A percentile compares a stretch with the other conserved stretches of the same genome.
phyloP scores from a whole-genome alignment of 2,113 vertebrate genomes.

The Epinephelus fuscoguttatus region DNA sequence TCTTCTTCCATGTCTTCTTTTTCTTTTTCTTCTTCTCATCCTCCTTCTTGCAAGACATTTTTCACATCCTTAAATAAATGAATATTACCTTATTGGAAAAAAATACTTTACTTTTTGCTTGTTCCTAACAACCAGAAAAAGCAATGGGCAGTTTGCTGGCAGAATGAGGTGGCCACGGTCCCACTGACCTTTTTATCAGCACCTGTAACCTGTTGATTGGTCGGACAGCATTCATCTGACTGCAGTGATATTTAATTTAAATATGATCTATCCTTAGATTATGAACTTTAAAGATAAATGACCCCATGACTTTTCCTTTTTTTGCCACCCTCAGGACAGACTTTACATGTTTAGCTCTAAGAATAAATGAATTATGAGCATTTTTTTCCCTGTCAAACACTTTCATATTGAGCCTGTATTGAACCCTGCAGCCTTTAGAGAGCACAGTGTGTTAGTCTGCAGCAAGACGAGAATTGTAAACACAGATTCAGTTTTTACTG shows the following conservation, averaged over 20 bases:
- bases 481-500: not conserved
- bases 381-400: not conserved
- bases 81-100: too few species aligned
- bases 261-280: not conserved
- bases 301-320: not conserved
- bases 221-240: not conserved
- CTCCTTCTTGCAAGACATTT: too few species aligned
- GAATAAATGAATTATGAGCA: not conserved
- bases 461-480: not conserved
- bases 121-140: too few species aligned
- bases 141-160: too few species aligned
- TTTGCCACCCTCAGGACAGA: not conserved
- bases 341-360: not conserved
- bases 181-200: too few species aligned
- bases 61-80: too few species aligned
- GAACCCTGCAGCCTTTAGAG: not conserved
- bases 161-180: too few species aligned
- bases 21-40: too few species aligned
- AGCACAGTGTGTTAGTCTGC: not conserved
- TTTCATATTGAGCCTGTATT: not conserved
- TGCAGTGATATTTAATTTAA: not conserved
- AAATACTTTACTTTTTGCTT: too few species aligned
- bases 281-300: not conserved
- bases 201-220: not conserved
- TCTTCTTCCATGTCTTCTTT: too few species aligned